Percentiles rank a stretch among this genome's conserved stretches.
Conservation (phyloP, 1,140 invertebrate genomes). For the Lepidurus packardi region DNA sequence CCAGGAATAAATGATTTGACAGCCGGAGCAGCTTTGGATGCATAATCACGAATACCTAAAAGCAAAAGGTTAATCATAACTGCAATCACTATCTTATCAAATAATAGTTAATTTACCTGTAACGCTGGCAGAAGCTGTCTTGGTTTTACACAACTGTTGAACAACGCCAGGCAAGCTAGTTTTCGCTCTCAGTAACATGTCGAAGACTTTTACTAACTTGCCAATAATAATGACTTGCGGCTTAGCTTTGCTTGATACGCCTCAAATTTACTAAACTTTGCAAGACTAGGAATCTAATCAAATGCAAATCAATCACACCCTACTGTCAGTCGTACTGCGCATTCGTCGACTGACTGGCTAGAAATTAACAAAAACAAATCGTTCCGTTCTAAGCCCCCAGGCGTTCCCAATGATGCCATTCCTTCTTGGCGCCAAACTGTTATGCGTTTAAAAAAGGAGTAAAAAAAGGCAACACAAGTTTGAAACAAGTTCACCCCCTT, state of each 20-base stretch:
- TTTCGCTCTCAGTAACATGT: not conserved
- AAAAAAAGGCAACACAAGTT: not conserved
- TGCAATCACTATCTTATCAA: not conserved
- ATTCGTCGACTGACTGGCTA: not conserved
- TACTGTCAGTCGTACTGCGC: not conserved
- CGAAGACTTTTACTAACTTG: not conserved
- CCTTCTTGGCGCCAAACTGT: not conserved
- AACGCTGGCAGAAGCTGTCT: not conserved
- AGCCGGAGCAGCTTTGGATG: not conserved
- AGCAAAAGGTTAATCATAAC: not conserved
- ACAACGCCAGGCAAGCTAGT: not conserved
- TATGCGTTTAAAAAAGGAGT: not conserved
- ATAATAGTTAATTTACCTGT: not conserved
- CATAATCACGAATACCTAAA: not conserved
- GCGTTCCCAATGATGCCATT: not conserved
- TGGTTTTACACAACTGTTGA: not conserved
- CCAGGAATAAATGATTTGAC: constrained; percentile 32
- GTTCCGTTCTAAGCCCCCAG: not conserved
- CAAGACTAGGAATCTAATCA: not conserved
- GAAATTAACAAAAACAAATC: constrained; percentile 5
- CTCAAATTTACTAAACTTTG: not conserved
- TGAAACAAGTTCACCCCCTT: not conserved
- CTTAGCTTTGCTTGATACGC: not conserved
- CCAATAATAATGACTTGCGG: not conserved
- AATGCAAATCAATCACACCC: not conserved